A percentile compares a stretch with the other conserved stretches of the same genome.
Conservation (phyloP, 1,140 invertebrate genomes). For the Lucilia sericata region DNA sequence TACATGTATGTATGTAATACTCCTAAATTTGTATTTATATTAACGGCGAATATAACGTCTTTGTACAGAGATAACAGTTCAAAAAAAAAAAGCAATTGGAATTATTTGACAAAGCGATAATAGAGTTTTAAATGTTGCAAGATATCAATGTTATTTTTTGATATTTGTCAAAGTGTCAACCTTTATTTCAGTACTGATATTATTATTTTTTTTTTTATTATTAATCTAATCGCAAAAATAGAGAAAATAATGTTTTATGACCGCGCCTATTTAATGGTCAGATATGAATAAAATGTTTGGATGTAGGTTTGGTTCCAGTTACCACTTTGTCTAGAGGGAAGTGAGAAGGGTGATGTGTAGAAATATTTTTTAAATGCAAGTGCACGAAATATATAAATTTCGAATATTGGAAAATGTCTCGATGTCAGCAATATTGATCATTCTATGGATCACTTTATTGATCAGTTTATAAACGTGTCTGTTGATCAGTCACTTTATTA, state of each 20-base stretch:
- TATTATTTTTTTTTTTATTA: slow-evolving; percentile 10
- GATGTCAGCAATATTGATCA: too few relatives aligned
- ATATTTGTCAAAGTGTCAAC: background rate
- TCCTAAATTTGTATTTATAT: background rate
- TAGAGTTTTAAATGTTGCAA: slow-evolving; percentile 9
- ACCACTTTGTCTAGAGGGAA: background rate
- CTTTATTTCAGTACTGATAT: background rate
- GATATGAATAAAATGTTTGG: background rate
- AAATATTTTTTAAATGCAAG: too few relatives aligned
- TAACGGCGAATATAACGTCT: background rate
- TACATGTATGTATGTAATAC: background rate
- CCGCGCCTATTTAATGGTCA: slow-evolving; percentile 55
- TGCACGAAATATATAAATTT: too few relatives aligned
- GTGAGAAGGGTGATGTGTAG: too few relatives aligned
- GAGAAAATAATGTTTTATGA: slow-evolving; percentile 57
- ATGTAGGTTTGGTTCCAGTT: background rate
- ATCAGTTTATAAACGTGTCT: too few relatives aligned
- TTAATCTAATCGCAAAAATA: slow-evolving; percentile 63
- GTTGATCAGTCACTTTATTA: too few relatives aligned
- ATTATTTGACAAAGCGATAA: background rate
- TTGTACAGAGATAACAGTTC: background rate
- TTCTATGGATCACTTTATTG: too few relatives aligned
- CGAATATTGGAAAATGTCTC: too few relatives aligned
- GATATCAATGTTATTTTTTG: background rate
- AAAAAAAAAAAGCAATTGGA: slow-evolving; percentile 47